These are phyloP conservation scores for Dicranocentrus wangi DNA, from an alignment of 2,888 invertebrate species.

Conservation along the genomic window DNA sequence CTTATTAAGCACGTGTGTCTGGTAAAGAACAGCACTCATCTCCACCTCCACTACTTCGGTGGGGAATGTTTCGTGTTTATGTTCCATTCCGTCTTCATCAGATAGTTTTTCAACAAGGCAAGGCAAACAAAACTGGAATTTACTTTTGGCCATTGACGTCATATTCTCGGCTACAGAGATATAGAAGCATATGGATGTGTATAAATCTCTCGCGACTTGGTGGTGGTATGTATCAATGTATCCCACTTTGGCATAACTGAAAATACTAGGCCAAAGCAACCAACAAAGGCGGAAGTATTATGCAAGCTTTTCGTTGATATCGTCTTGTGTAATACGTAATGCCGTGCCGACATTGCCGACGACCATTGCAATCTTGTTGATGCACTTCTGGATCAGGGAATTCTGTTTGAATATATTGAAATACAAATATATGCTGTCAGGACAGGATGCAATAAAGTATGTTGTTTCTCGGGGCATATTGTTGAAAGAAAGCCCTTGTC, in stretches of 20 bases:
- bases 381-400: neutral
- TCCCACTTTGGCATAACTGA: too few species aligned
- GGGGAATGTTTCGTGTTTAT: neutral
- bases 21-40: too few species aligned
- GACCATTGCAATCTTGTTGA: too few species aligned
- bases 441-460: too few species aligned
- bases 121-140: constrained; percentile 42
- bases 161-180: constrained; percentile 11
- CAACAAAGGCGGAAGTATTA: constrained; percentile 36
- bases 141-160: constrained; percentile 53
- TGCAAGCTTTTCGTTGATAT: constrained; percentile 11
- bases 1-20: too few species aligned
- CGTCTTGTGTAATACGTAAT: neutral
- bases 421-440: too few species aligned
- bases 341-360: neutral
- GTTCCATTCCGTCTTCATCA: constrained; percentile 22
- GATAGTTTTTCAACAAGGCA: constrained; percentile 32
- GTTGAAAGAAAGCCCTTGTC: too few species aligned
- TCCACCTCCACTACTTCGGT: too few species aligned
- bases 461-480: too few species aligned
- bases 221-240: too few species aligned
- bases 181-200: too few species aligned
- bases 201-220: too few species aligned
- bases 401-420: neutral
- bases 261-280: neutral